These are phyloP conservation scores for Phortica magna DNA, from an alignment of 2,888 invertebrate species.

Conservation along the genomic window DNA sequence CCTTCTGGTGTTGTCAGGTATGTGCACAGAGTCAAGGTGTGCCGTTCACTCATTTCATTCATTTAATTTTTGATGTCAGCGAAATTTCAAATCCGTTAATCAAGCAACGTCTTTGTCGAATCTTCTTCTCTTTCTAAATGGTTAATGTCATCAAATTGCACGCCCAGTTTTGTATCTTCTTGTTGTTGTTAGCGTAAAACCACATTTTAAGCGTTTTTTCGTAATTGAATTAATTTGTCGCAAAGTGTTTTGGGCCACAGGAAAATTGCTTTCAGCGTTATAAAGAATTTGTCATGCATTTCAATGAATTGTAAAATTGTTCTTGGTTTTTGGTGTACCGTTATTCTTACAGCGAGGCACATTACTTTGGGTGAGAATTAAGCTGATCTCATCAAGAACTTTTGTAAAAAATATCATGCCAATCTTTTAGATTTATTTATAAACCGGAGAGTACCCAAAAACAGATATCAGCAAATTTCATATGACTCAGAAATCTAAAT, in stretches of 20 bases:
- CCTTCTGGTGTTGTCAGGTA: not conserved
- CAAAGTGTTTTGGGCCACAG: conserved; percentile 17
- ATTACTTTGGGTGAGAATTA: no score
- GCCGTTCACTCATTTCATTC: not conserved
- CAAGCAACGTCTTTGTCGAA: conserved; percentile 9
- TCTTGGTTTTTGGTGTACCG: not conserved
- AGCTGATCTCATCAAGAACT: no score
- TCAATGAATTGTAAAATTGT: not conserved
- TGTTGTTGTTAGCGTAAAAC: conserved; percentile 3
- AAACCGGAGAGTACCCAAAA: no score
- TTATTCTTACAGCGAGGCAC: no score
- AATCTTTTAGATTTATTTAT: no score
- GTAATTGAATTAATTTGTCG: conserved; percentile 62
- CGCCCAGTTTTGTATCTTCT: no score
- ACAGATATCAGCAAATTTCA: no score
- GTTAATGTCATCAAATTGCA: no score
- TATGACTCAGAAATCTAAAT: no score
- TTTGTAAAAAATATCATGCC: no score
- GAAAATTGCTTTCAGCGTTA: not conserved
- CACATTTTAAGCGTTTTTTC: conserved; percentile 51
- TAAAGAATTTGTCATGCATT: conserved; percentile 13
- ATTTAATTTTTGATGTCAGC: conserved; percentile 25
- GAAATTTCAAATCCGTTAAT: conserved; percentile 24
- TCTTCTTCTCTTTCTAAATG: not conserved
- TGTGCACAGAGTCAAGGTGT: not conserved